phyloP scores from a whole-genome alignment of 2,113 vertebrate species.

The Prietella phreatophila region DNA sequence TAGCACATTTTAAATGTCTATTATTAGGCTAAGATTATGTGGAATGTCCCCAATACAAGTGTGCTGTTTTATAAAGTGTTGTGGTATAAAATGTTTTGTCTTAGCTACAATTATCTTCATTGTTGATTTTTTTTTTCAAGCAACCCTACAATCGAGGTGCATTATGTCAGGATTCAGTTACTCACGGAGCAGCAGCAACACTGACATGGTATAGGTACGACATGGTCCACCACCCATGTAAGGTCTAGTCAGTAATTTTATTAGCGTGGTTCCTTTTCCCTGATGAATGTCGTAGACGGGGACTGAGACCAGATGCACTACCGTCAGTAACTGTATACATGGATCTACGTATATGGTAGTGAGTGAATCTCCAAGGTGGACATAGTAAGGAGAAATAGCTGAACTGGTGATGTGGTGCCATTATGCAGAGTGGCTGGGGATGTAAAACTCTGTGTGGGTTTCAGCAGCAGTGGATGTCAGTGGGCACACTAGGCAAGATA shows the following conservation, averaged over 20 bases:
- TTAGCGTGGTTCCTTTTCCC: not conserved
- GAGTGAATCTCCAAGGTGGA: not conserved
- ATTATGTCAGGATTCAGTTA: too few species aligned
- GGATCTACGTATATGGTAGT: not conserved
- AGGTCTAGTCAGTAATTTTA: not conserved
- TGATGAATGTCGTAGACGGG: not conserved
- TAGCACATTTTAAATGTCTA: not conserved
- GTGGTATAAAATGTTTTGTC: not conserved
- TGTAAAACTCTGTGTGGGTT: not conserved
- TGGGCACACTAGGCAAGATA: not conserved
- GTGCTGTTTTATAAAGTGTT: not conserved
- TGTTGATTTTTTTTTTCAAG: not conserved
- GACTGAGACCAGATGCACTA: not conserved
- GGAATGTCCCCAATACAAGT: not conserved
- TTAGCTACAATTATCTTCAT: not conserved
- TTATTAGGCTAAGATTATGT: not conserved
- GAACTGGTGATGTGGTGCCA: conserved; percentile 54
- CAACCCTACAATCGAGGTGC: too few species aligned
- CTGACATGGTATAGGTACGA: not conserved
- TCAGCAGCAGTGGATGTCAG: not conserved
- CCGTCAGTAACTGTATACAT: not conserved
- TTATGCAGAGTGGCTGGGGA: not conserved
- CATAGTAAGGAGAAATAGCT: conserved; percentile 79
- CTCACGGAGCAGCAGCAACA: not conserved
- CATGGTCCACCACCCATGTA: not conserved